Evolutionary conservation across 1,140 invertebrate species (phyloP).

Genomic region (Eurosta solidaginis): DNA sequence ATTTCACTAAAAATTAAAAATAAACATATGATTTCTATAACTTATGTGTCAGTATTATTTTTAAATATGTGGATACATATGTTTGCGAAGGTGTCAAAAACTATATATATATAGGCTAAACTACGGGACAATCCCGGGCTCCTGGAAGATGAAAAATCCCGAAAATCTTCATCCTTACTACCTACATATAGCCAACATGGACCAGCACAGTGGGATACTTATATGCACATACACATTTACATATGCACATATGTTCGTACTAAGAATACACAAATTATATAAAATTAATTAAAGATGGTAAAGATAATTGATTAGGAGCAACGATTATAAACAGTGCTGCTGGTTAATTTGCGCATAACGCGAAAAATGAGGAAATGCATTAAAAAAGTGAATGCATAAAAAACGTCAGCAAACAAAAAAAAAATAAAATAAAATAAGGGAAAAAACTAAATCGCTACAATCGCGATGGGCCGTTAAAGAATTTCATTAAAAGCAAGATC

Average conservation of each 20-base stretch:
- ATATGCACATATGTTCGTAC: not conserved
- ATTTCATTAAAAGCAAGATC: not conserved
- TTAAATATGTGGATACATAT: no score
- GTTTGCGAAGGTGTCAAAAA: no score
- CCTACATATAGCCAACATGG: no score
- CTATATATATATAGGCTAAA: no score
- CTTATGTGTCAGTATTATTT: no score
- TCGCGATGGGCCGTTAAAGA: not conserved
- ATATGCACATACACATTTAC: no score
- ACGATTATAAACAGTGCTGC: constrained; percentile 53
- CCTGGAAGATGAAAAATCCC: no score
- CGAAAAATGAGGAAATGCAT: constrained; percentile 7
- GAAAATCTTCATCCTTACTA: no score
- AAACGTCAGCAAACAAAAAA: not conserved
- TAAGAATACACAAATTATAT: constrained; percentile 44
- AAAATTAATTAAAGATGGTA: constrained; percentile 59
- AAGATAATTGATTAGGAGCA: constrained; percentile 58
- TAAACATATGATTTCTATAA: no score
- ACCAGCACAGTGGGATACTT: no score
- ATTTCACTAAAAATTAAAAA: no score
- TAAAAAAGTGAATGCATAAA: not conserved
- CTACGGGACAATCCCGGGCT: no score
- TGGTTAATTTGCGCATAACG: constrained; percentile 39
- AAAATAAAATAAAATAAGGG: not conserved
- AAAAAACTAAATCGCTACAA: not conserved